Percentiles rank a stretch among this genome's conserved stretches.
Evolutionary conservation across 2,797 vertebrate genomes (phyloP).

Genomic region (Danio albolineatus): DNA sequence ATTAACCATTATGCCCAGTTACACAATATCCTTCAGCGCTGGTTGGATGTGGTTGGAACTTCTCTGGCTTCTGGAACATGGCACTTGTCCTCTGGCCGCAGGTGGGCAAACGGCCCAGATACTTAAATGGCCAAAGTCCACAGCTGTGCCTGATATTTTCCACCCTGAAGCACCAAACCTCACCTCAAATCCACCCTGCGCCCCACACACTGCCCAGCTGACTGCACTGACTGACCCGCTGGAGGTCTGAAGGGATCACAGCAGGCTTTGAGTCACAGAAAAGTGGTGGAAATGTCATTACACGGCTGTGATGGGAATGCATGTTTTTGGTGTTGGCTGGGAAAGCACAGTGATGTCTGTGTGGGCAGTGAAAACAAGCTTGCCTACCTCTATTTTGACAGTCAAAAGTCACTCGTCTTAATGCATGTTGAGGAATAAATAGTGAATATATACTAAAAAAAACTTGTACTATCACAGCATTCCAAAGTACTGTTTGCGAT

Average conservation of each 20-base stretch:
- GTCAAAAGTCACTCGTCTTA: constrained; percentile 50
- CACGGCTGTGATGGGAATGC: constrained; percentile 26
- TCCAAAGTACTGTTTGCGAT: too few species aligned
- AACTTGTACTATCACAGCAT: too few species aligned
- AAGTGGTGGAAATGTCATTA: constrained; percentile 20
- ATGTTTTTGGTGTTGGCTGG: constrained; percentile 43
- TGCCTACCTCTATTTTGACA: constrained; percentile 49
- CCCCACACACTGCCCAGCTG: constrained; percentile 70
- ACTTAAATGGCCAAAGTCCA: constrained; percentile 36
- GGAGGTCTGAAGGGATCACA: constrained; percentile 61
- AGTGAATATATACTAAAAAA: constrained; percentile 42
- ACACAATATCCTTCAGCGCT: constrained; percentile 63
- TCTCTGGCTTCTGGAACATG: constrained; percentile 66
- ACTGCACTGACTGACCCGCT: constrained; percentile 42
- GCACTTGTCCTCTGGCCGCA: constrained; percentile 69
- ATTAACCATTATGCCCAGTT: constrained; percentile 56
- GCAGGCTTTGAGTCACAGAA: constrained; percentile 55
- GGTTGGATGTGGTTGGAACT: constrained; percentile 64
- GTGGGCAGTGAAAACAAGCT: constrained; percentile 46
- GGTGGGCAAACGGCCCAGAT: constrained; percentile 62
- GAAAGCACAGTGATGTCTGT: constrained; percentile 29
- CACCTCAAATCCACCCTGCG: constrained; percentile 67
- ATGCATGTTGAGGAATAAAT: constrained; percentile 47
- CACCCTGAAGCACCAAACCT: constrained; percentile 60
- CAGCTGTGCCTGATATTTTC: constrained; percentile 64